Evolutionary conservation across 35 echinoderm and acorn worm species (phyloP), one percentile per base, ranked within the genome.

Genomic region (Apostichopus californicus): DNA sequence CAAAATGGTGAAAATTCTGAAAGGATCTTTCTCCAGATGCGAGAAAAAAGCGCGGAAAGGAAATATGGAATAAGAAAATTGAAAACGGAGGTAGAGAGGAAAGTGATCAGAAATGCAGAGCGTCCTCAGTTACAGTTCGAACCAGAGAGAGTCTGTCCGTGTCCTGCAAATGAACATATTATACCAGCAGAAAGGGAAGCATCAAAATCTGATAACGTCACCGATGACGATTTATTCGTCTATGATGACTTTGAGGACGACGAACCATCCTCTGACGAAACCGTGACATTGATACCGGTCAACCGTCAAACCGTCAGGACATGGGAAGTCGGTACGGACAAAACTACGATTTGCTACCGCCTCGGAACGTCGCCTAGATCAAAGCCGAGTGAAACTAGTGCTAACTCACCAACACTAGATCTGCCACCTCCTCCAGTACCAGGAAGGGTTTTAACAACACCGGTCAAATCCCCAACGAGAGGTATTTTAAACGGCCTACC

Each of bases 1-100:
- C 89, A 79, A 55, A 91, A 91, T 22, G 89, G 89, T 3, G 89
- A 91, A 66, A 91, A 91, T 56, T 91, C 89, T 7, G 89, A 91
- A 28, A 91, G 89, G 28, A 60, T 59, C 18, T 78, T 78, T 56
- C 89, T 78, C 8, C 71, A 78, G 20, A 91, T 22, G 86, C 63
- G 52, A 46, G 64, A 60, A 55, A 53, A 70, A 13, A 75, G 86
- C 21, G 57, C 68, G 46, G 86, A 14, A 57, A 54, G 20, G 63
- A 71, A 72, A 89, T 0, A 85, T 15, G 4, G 58, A 10, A 26
- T 28, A 25, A 9, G 28, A n/a, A 88, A 88, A 23, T 25, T 28
- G 20, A 26, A 25, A 60, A 71, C 18, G 54, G 86, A 72, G 21
- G 64, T 25, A 75, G 21, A 72, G 20, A n/a, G 6, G 21, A 89